phyloP scores from a whole-genome alignment of 1,140 invertebrate species.

The Sitobion miscanthi region DNA sequence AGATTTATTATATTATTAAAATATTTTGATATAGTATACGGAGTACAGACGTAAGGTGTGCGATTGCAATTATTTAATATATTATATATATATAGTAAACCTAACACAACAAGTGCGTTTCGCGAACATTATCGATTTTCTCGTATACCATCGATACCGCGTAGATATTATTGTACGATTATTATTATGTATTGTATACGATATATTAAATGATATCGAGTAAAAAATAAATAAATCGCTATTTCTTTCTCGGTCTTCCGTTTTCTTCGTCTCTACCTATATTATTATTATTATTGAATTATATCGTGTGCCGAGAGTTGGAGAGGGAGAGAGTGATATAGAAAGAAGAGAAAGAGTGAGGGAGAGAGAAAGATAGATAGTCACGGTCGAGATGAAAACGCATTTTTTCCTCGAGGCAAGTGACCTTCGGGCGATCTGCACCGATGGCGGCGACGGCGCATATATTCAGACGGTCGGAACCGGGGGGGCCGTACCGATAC shows the following conservation, averaged over 20 bases:
- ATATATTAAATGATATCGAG: not conserved
- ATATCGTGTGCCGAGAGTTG: not conserved
- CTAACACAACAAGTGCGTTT: not conserved
- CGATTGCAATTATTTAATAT: not conserved
- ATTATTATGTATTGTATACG: not conserved
- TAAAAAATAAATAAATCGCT: conserved; percentile 17
- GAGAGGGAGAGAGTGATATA: not conserved
- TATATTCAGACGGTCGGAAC: conserved; percentile 20
- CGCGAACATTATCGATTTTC: not conserved
- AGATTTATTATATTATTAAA: not conserved
- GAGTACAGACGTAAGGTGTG: not conserved
- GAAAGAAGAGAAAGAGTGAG: not conserved
- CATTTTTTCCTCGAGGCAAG: conserved; percentile 40
- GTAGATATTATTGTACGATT: not conserved
- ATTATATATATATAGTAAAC: no score
- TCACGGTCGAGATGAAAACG: conserved; percentile 48
- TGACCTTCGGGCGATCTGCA: conserved; percentile 41
- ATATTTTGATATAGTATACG: not conserved
- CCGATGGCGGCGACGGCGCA: not conserved
- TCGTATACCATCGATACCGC: not conserved
- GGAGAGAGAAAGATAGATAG: not conserved
- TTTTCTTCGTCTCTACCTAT: not conserved
- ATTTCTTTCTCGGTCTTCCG: not conserved
- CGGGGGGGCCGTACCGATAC: conserved; percentile 39
- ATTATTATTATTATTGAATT: not conserved